phyloP scores from a whole-genome alignment of 2,113 vertebrate species.

The Istiophorus platypterus region DNA sequence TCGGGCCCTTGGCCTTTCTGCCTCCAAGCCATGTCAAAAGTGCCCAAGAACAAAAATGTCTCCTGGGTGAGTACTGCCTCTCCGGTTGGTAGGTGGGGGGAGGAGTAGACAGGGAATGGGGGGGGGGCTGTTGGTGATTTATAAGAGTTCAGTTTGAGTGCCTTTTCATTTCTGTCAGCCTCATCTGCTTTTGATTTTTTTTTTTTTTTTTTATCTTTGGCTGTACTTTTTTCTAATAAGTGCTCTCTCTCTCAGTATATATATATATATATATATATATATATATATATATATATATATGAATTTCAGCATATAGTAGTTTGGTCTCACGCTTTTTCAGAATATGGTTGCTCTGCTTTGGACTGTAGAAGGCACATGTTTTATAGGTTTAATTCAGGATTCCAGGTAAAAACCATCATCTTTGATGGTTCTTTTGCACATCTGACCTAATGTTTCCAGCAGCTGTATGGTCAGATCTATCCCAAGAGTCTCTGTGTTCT shows the following conservation, averaged over 20 bases:
- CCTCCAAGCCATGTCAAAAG: constrained; percentile 90
- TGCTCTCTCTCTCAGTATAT: neutral
- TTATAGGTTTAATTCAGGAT: neutral
- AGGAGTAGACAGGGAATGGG: neutral
- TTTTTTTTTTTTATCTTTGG: neutral
- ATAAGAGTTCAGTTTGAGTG: constrained; percentile 27
- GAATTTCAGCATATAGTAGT: neutral
- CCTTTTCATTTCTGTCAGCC: constrained; percentile 9
- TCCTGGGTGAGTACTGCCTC: constrained; percentile 92
- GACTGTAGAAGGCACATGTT: neutral
- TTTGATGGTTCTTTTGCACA: constrained; percentile 31
- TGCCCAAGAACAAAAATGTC: constrained; percentile 93
- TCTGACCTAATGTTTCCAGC: constrained; percentile 34
- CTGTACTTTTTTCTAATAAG: neutral
- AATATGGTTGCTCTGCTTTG: neutral
- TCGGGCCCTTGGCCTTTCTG: constrained; percentile 61
- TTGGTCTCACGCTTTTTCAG: neutral
- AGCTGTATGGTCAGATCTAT: constrained; percentile 32
- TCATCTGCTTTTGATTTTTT: constrained; percentile 26
- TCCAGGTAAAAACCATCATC: constrained; percentile 1
- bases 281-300: neutral
- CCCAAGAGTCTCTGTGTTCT: constrained; percentile 14
- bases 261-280: neutral
- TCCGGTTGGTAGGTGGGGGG: neutral
- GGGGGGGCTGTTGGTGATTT: constrained; percentile 19